Conservation (phyloP, 2,113 vertebrate genomes). For the Thunnus maccoyii region DNA sequence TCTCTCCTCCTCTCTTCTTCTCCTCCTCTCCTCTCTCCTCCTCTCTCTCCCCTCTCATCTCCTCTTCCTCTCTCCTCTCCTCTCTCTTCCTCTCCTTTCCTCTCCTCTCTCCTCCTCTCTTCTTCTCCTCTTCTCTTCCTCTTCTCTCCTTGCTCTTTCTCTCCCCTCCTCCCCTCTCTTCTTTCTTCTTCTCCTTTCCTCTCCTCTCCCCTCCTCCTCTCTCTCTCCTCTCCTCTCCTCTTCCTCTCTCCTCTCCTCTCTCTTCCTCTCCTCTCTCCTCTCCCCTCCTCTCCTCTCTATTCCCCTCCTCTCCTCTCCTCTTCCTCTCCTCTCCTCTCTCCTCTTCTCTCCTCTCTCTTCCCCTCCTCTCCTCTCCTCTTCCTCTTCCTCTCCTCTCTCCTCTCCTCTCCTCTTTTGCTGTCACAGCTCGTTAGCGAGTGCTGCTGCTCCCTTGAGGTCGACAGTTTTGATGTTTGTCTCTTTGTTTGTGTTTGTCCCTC, state of each 20-base stretch:
- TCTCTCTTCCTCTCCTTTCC: too few relatives aligned
- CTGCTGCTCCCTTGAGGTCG: conserved; percentile 74
- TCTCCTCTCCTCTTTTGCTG: conserved; percentile 30
- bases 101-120: background rate
- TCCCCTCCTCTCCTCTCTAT: too few relatives aligned
- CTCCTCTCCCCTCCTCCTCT: background rate
- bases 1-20: background rate
- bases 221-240: too few relatives aligned
- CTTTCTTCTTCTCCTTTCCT: background rate
- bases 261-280: too few relatives aligned
- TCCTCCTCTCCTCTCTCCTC: too few relatives aligned
- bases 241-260: too few relatives aligned
- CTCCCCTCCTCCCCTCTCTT: background rate
- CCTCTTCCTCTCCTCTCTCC: conserved; percentile 10
- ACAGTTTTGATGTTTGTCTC: conserved; percentile 82
- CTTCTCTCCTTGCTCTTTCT: too few relatives aligned
- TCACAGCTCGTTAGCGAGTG: conserved; percentile 80
- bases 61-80: background rate
- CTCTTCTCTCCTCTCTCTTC: background rate
- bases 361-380: background rate
- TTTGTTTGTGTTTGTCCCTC: conserved; percentile 83
- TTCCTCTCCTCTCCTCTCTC: too few relatives aligned
- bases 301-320: too few relatives aligned
- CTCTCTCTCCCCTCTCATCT: background rate
- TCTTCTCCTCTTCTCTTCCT: background rate